phyloP scores from a whole-genome alignment of 2,888 invertebrate species.

The Eupithecia subfuscata region DNA sequence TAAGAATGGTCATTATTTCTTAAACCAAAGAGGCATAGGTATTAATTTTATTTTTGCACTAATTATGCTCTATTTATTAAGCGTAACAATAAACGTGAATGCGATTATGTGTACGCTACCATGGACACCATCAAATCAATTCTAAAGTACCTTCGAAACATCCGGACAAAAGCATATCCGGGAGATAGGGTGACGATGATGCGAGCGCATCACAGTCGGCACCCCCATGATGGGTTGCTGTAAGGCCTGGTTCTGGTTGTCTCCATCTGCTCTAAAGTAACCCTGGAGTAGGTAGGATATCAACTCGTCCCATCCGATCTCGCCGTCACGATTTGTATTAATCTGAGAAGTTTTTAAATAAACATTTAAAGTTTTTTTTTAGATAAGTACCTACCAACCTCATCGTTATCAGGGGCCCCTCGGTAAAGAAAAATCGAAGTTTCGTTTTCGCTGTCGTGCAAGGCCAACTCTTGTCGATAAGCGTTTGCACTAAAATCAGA shows the following conservation, averaged over 20 bases:
- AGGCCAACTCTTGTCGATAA: no score
- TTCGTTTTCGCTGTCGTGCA: no score
- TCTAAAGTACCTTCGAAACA: constrained; percentile 72
- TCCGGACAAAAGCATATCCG: constrained; percentile 86
- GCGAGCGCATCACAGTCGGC: constrained; percentile 85
- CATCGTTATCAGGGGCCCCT: no score
- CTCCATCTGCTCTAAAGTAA: constrained; percentile 87
- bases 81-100: no score
- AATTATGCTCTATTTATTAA: no score
- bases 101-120: no score
- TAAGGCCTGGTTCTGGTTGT: constrained; percentile 85
- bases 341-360: constrained; percentile 69
- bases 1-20: no score
- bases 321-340: constrained; percentile 83
- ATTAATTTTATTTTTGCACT: no score
- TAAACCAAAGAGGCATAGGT: no score
- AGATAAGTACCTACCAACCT: background rate
- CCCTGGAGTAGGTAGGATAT: constrained; percentile 90
- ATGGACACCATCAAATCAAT: background rate
- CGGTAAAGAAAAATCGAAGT: no score
- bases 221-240: constrained; percentile 85
- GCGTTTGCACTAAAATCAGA: no score
- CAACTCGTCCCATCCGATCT: constrained; percentile 90
- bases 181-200: constrained; percentile 88
- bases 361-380: background rate